Percentiles rank a stretch among this genome's conserved stretches.
These are phyloP conservation scores for Lithodes maja DNA, from an alignment of 2,888 invertebrate species.

Conservation along the genomic window DNA sequence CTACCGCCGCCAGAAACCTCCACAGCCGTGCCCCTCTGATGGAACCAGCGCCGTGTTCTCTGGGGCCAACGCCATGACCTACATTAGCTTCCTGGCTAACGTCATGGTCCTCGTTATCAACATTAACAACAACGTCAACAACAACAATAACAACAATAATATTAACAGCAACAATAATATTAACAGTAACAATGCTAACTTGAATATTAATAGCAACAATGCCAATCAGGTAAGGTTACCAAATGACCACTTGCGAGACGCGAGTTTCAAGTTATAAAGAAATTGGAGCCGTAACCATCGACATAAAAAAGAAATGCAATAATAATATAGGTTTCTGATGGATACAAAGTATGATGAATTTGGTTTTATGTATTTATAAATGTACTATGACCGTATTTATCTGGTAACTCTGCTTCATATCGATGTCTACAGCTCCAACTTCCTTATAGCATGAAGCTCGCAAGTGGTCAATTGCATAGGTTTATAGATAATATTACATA, in stretches of 20 bases:
- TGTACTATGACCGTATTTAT: too few species aligned
- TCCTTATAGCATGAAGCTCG: too few species aligned
- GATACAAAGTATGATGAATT: too few species aligned
- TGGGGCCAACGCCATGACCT: constrained; percentile 40
- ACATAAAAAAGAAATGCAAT: too few species aligned
- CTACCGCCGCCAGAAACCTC: not conserved
- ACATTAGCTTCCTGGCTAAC: constrained; percentile 54
- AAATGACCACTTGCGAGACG: not conserved
- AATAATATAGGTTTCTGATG: too few species aligned
- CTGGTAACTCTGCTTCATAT: too few species aligned
- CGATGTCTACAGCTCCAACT: too few species aligned
- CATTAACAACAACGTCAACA: constrained; percentile 49
- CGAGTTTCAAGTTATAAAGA: not conserved
- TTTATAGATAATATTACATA: not conserved
- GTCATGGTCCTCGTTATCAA: constrained; percentile 41
- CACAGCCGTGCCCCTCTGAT: not conserved
- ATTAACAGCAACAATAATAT: constrained; percentile 43
- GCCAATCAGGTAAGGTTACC: constrained; percentile 41
- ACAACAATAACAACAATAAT: constrained; percentile 47
- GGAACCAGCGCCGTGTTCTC: not conserved
- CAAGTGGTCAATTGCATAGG: not conserved
- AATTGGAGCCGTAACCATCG: not conserved
- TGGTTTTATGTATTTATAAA: too few species aligned
- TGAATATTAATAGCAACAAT: constrained; percentile 48
- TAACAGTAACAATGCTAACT: constrained; percentile 47